Evolutionary conservation across 2,113 vertebrate genomes (phyloP).

Genomic region (Zosterops japonicus): DNA sequence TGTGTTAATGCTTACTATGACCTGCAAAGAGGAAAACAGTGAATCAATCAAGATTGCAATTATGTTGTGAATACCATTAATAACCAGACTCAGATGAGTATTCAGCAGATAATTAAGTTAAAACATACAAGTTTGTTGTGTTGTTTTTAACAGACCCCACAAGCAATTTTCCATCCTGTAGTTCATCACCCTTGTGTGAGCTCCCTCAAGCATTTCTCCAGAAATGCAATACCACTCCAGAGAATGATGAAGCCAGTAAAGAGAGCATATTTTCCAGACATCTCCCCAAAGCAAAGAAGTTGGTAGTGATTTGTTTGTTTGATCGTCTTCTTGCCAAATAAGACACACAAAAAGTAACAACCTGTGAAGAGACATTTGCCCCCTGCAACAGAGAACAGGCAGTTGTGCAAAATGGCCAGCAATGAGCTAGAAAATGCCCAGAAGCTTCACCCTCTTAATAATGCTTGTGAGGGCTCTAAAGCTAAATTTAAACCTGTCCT

Average conservation of each 20-base stretch:
- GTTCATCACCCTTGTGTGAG: neutral
- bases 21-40: neutral
- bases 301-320: neutral
- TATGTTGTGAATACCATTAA: constrained; percentile 9
- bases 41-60: constrained; percentile 22
- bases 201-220: neutral
- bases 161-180: neutral
- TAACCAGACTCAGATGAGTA: neutral
- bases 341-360: neutral
- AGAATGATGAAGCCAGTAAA: neutral
- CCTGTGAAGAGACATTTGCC: neutral
- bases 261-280: neutral
- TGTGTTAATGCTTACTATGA: neutral
- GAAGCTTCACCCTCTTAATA: neutral
- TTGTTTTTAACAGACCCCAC: neutral
- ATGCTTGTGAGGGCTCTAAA: neutral
- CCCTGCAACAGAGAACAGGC: neutral
- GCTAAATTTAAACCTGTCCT: constrained; percentile 4
- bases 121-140: neutral
- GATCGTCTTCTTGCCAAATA: neutral
- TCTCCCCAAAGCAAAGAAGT: neutral
- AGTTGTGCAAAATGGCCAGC: neutral
- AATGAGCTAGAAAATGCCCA: neutral
- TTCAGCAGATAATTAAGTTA: constrained; percentile 27
- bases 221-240: neutral